Conservation (phyloP, 2,113 vertebrate species). For the Atherinomorus stipes region DNA sequence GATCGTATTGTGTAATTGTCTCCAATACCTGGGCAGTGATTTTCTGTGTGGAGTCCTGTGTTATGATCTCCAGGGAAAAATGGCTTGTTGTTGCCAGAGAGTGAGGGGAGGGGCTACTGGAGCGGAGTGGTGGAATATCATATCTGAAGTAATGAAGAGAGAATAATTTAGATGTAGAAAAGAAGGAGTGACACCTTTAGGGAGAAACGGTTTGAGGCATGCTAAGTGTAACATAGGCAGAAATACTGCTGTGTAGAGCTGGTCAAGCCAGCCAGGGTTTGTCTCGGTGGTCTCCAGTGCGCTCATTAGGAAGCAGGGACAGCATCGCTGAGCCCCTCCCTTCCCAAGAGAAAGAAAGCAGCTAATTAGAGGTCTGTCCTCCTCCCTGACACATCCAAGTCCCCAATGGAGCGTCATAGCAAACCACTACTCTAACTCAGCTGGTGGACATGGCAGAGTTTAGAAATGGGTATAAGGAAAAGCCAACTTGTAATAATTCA, state of each 20-base stretch:
- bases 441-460: slow-evolving; percentile 28
- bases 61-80: slow-evolving; percentile 18
- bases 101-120: slow-evolving; percentile 15
- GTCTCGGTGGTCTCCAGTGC: slow-evolving; percentile 73
- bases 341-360: slow-evolving; percentile 66
- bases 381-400: slow-evolving; percentile 61
- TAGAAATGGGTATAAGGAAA: slow-evolving; percentile 26
- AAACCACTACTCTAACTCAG: slow-evolving; percentile 29
- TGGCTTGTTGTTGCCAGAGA: slow-evolving; percentile 41
- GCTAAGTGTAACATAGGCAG: slow-evolving; percentile 34
- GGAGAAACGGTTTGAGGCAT: slow-evolving; percentile 59
- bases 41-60: slow-evolving; percentile 30
- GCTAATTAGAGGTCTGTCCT: slow-evolving; percentile 77
- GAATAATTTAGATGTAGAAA: slow-evolving; percentile 23
- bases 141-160: slow-evolving; percentile 30
- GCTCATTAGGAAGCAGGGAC: slow-evolving; percentile 77
- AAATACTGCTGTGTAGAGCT: slow-evolving; percentile 24
- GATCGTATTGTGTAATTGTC: slow-evolving; percentile 39
- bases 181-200: slow-evolving; percentile 35
- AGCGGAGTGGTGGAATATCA: slow-evolving; percentile 22
- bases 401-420: slow-evolving; percentile 48
- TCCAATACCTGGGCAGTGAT: slow-evolving; percentile 42
- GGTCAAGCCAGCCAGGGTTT: slow-evolving; percentile 44
- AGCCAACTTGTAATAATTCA: slow-evolving; percentile 23
- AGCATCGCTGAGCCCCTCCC: slow-evolving; percentile 58